Conservation (phyloP, 2,797 vertebrate genomes). For the Carapus acus region DNA sequence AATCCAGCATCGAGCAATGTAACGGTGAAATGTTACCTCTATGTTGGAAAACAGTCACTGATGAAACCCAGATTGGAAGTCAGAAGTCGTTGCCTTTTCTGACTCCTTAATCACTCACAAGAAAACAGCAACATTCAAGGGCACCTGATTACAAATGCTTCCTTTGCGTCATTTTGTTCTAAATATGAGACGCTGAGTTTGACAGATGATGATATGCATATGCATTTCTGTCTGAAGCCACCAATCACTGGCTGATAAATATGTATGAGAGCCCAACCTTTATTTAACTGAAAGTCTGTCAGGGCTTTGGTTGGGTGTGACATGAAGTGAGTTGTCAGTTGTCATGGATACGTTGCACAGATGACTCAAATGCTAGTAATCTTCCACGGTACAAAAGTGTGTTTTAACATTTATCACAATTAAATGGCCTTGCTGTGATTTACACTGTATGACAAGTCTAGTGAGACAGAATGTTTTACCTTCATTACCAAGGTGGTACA, state of each 20-base stretch:
- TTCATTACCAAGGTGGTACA: too few relatives aligned
- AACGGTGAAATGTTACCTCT: too few relatives aligned
- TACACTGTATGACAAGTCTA: constrained; percentile 8
- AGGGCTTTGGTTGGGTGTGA: constrained; percentile 35
- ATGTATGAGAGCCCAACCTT: constrained; percentile 6
- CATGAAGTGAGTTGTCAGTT: constrained; percentile 51
- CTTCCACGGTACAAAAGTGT: constrained; percentile 20
- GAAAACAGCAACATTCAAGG: too few relatives aligned
- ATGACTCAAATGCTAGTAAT: constrained; percentile 33
- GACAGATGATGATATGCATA: too few relatives aligned
- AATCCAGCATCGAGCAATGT: too few relatives aligned
- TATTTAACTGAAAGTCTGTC: constrained; percentile 24
- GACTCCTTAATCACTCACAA: too few relatives aligned
- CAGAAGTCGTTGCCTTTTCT: too few relatives aligned
- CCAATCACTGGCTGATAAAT: not conserved
- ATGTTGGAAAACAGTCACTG: too few relatives aligned
- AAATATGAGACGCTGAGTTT: too few relatives aligned
- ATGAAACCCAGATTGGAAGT: too few relatives aligned
- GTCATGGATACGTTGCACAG: constrained; percentile 63
- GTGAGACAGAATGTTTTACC: constrained; percentile 6
- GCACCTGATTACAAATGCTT: too few relatives aligned
- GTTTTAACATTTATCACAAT: constrained; percentile 16
- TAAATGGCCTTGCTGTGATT: constrained; percentile 22
- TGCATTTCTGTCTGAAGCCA: not conserved
- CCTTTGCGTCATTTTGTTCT: not conserved